Evolutionary conservation across 1,140 invertebrate genomes (phyloP).

Genomic region (Pinna nobilis): DNA sequence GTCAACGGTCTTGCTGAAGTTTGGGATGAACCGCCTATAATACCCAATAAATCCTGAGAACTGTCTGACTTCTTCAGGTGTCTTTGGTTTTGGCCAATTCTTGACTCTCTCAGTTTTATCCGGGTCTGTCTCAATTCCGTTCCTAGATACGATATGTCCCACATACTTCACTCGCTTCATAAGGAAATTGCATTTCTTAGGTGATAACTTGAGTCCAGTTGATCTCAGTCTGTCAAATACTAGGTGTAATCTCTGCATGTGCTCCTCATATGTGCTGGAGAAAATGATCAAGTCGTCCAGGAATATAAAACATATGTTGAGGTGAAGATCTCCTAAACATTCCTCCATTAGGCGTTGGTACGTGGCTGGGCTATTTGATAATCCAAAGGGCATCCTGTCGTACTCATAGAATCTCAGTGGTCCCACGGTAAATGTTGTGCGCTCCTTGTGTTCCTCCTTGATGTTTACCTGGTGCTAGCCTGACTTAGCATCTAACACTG

Average conservation of each 20-base stretch:
- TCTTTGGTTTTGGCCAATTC: constrained; percentile 56
- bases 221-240: constrained; percentile 32
- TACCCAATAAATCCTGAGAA: constrained; percentile 55
- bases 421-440: constrained; percentile 58
- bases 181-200: constrained; percentile 67
- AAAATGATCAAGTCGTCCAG: constrained; percentile 45
- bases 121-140: constrained; percentile 50
- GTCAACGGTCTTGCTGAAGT: constrained; percentile 48
- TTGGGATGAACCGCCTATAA: constrained; percentile 43
- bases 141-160: constrained; percentile 52
- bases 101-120: constrained; percentile 58
- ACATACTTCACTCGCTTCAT: constrained; percentile 49
- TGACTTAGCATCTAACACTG: constrained; percentile 70
- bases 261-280: constrained; percentile 26
- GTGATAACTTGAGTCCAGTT: constrained; percentile 29
- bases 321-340: constrained; percentile 25
- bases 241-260: constrained; percentile 15
- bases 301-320: constrained; percentile 23
- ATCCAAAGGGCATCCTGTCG: constrained; percentile 37
- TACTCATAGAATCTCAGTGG: constrained; percentile 31
- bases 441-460: constrained; percentile 52
- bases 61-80: constrained; percentile 49
- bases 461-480: constrained; percentile 59
- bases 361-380: constrained; percentile 37
- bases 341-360: constrained; percentile 52